phyloP scores from a whole-genome alignment of 1,140 invertebrate species.

The Cephus cinctus region DNA sequence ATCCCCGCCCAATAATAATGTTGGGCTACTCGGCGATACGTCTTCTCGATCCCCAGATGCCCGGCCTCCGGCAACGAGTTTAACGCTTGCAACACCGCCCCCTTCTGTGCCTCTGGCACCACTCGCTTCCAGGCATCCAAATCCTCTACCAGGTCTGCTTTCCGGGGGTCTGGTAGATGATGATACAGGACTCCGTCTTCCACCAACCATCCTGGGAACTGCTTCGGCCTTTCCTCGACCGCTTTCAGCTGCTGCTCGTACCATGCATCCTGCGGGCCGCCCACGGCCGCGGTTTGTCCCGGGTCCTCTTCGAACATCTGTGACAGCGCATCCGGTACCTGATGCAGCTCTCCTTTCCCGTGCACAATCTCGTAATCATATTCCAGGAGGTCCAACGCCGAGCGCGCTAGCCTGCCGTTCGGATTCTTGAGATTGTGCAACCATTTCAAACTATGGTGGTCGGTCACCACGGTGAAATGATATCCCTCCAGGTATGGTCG shows the following conservation, averaged over 20 bases:
- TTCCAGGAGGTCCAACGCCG: too few relatives aligned
- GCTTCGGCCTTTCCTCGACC: neutral
- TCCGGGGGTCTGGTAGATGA: neutral
- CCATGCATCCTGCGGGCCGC: neutral
- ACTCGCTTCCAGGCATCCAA: neutral
- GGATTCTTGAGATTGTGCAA: conserved; percentile 28
- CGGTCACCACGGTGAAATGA: too few relatives aligned
- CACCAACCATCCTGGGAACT: neutral
- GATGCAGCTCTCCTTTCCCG: conserved; percentile 30
- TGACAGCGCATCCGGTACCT: conserved; percentile 34
- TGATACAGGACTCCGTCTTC: neutral
- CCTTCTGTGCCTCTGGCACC: neutral
- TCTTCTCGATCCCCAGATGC: neutral
- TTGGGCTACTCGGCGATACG: neutral
- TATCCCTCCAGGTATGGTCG: too few relatives aligned
- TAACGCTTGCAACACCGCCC: neutral
- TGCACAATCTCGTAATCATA: conserved; percentile 38
- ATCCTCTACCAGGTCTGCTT: neutral
- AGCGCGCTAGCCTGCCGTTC: conserved; percentile 25
- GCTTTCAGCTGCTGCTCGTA: neutral
- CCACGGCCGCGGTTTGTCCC: neutral
- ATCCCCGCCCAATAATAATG: neutral
- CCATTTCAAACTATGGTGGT: conserved; percentile 36
- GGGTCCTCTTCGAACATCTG: conserved; percentile 10
- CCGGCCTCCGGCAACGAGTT: neutral